A percentile compares a stretch with the other conserved stretches of the same genome.
Evolutionary conservation across 2,888 invertebrate genomes (phyloP).

Genomic region (Eupeodes luniger): DNA sequence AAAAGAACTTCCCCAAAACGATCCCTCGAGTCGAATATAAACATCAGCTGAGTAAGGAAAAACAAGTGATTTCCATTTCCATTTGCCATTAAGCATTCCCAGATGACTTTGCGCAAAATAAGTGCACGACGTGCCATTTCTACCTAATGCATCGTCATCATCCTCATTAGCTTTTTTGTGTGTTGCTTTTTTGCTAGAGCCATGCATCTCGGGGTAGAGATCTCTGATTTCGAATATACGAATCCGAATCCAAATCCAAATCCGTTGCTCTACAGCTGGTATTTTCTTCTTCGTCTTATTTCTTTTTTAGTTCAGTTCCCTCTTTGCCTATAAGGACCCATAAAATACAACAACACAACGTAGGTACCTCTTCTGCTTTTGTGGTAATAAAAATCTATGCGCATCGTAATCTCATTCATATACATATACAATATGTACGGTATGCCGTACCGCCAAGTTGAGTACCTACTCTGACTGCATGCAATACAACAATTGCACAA

Average conservation of each 20-base stretch:
- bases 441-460: background rate
- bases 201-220: slow-evolving; percentile 37
- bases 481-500: slow-evolving; percentile 73
- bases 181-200: background rate
- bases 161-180: slow-evolving; percentile 70
- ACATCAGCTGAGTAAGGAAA: slow-evolving; percentile 10
- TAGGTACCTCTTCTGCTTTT: slow-evolving; percentile 12
- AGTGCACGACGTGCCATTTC: slow-evolving; percentile 69
- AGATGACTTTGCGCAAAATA: slow-evolving; percentile 73
- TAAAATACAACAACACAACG: slow-evolving; percentile 51
- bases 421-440: background rate
- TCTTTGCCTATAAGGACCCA: slow-evolving; percentile 60
- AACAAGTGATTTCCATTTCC: slow-evolving; percentile 64
- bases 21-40: slow-evolving; percentile 28
- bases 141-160: slow-evolving; percentile 75
- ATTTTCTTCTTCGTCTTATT: slow-evolving; percentile 14
- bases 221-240: slow-evolving; percentile 49
- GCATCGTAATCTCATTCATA: slow-evolving; percentile 68
- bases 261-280: slow-evolving; percentile 21
- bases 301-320: slow-evolving; percentile 5
- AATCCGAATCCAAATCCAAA: slow-evolving; percentile 32
- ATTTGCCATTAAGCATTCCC: slow-evolving; percentile 60
- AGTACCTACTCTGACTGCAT: slow-evolving; percentile 33
- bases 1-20: slow-evolving; percentile 36
- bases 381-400: slow-evolving; percentile 76